Percentiles rank a stretch among this genome's conserved stretches.
Evolutionary conservation across 1,140 invertebrate genomes (phyloP).

Genomic region (Drepana arcuata): DNA sequence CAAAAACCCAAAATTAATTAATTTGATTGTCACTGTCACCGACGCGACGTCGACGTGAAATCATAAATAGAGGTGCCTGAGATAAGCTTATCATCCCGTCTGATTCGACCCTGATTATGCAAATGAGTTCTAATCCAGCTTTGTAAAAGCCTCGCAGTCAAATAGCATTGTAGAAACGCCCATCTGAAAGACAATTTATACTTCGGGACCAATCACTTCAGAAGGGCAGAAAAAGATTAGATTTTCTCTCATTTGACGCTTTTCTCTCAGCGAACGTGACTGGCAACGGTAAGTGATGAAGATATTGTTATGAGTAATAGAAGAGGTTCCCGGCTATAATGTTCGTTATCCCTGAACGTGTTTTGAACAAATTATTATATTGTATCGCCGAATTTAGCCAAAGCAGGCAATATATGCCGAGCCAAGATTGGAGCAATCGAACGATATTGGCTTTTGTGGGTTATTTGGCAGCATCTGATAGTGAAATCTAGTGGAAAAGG

Average conservation of each 20-base stretch:
- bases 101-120: conserved; percentile 28
- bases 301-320: conserved; percentile 29
- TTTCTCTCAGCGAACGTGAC: conserved; percentile 37
- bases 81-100: conserved; percentile 13
- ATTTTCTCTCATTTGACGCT: conserved; percentile 44
- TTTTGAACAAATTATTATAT: conserved; percentile 28
- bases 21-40: too few species aligned
- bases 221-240: conserved; percentile 37
- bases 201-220: conserved; percentile 33
- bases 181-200: conserved; percentile 29
- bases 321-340: conserved; percentile 27
- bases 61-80: neutral
- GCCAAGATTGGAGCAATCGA: neutral
- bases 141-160: conserved; percentile 27
- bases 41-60: too few species aligned
- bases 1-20: too few species aligned
- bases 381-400: conserved; percentile 5
- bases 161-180: conserved; percentile 28
- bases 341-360: conserved; percentile 34
- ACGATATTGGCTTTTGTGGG: neutral
- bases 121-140: conserved; percentile 34
- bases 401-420: neutral
- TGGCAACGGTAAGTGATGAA: conserved; percentile 30
- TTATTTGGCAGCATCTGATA: neutral
- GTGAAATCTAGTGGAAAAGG: neutral